phyloP scores from a whole-genome alignment of 1,140 invertebrate species.

The Rhopalosiphum padi region DNA sequence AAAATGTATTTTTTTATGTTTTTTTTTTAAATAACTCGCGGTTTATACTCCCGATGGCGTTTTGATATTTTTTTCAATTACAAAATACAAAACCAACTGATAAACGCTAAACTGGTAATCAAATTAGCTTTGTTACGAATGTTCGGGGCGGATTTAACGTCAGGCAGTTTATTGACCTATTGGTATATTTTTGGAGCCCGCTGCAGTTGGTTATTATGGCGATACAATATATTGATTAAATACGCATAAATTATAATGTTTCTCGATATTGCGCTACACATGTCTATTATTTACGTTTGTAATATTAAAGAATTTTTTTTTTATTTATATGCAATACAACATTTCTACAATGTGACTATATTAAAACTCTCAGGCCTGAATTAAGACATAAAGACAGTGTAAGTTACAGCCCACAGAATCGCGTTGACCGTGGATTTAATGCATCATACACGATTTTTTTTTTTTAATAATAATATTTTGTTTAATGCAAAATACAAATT shows the following conservation, averaged over 20 bases:
- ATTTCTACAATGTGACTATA: fast-evolving
- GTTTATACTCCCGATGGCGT: neutral
- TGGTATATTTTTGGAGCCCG: neutral
- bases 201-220: too few species aligned
- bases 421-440: too few species aligned
- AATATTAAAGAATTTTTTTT: neutral
- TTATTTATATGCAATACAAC: neutral
- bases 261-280: neutral
- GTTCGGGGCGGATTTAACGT: neutral
- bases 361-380: neutral
- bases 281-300: neutral
- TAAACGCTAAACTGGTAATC: neutral
- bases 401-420: too few species aligned
- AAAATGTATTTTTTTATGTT: neutral
- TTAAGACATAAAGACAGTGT: too few species aligned
- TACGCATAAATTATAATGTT: neutral
- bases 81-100: neutral
- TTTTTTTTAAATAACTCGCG: neutral
- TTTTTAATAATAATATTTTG: neutral
- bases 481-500: neutral
- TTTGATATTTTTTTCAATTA: neutral
- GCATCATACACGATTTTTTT: too few species aligned
- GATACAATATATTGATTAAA: neutral
- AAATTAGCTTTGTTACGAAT: neutral
- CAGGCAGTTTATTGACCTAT: neutral